Base-by-base conservation (phyloP, 2,797 vertebrate species). In the Cottoperca gobio region DNA sequence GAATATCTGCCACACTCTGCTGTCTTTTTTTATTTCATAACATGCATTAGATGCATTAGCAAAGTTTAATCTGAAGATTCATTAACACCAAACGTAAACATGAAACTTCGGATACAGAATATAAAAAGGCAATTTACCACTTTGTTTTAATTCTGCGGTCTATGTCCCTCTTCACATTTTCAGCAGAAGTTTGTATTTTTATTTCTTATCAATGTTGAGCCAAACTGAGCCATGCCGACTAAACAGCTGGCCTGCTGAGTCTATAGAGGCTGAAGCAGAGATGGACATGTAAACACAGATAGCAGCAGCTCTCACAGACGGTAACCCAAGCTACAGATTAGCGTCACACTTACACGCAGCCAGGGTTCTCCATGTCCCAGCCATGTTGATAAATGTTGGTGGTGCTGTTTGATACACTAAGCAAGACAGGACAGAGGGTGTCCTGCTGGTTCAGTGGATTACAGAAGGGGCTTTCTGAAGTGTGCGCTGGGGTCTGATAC, bases 211-310 rank as follows among this genome's bases (percentile, higher is more conserved):
- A 58, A 16, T 43, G 68, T 63, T 19, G 40, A 60, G 77, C 65
- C 74, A 86, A 88, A 86, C 83, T 64, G 24, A 84, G 68, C 63
- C 2, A 8, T 24, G 42, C 66, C 88, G 93, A 91, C 94, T 94
- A 94, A 95, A 94, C 91, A 94, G 84, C 75, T 75, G 23, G 9
- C 17, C 79, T 93, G 95, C 93, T 94, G 93, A 93, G 94, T 94
- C 92, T 94, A 71, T 90, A 78, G 33, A 37, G 59, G 49, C 84
- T 73, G 88, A 91, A 85, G 49, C 76, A 68, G 61, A 79, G 86
- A 86, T 69, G 75, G 48, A 58, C 37, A 53, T 68, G 69, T 86
- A 91, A 93, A 91, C 91, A 92, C 79, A 86, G 93, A 94, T 92
- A 91, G 77, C 64, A 64, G 37, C 72, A 48, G 77, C 71, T 87